Percentiles rank a stretch among this genome's conserved stretches.
These are phyloP conservation scores for Aplochiton taeniatus DNA, from an alignment of 2,797 vertebrate genomes.

Conservation along the genomic window DNA sequence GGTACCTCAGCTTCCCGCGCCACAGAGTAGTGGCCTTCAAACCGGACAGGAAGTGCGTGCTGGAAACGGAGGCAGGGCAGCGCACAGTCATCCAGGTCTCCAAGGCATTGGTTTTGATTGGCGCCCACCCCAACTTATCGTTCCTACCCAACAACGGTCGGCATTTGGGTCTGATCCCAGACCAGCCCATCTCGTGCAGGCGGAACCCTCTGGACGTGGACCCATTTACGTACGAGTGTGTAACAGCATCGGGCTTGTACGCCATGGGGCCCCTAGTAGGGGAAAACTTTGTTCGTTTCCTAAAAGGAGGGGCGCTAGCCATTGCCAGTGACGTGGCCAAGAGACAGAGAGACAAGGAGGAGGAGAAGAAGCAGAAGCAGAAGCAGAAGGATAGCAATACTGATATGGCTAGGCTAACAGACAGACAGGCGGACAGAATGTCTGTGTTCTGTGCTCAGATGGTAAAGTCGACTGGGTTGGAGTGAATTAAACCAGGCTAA, in stretches of 20 bases:
- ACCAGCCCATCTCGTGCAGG: constrained; percentile 71
- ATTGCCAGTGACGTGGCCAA: constrained; percentile 70
- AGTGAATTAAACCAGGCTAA: constrained; percentile 26
- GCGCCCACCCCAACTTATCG: constrained; percentile 77
- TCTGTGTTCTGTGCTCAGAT: neutral
- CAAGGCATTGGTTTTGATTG: constrained; percentile 78
- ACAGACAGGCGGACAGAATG: constrained; percentile 34
- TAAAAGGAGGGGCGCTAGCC: constrained; percentile 79
- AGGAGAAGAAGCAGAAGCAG: neutral
- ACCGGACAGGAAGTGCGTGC: constrained; percentile 72
- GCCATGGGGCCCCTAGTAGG: constrained; percentile 82
- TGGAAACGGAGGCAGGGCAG: constrained; percentile 66
- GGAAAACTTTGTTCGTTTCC: constrained; percentile 84
- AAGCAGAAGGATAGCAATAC: neutral
- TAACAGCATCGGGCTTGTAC: constrained; percentile 69
- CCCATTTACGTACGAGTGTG: constrained; percentile 70
- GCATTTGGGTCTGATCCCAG: constrained; percentile 47
- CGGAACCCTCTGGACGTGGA: constrained; percentile 78
- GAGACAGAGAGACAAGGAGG: constrained; percentile 19
- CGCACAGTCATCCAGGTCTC: constrained; percentile 70
- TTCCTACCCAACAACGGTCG: constrained; percentile 68
- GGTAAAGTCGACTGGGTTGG: constrained; percentile 12
- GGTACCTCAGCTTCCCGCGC: constrained; percentile 78
- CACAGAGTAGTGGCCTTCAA: constrained; percentile 69
- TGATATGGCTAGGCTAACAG: neutral